Percentiles rank a stretch among this genome's conserved stretches.
Evolutionary conservation across 1,140 invertebrate species (phyloP).

Genomic region (Achatina immaculata): DNA sequence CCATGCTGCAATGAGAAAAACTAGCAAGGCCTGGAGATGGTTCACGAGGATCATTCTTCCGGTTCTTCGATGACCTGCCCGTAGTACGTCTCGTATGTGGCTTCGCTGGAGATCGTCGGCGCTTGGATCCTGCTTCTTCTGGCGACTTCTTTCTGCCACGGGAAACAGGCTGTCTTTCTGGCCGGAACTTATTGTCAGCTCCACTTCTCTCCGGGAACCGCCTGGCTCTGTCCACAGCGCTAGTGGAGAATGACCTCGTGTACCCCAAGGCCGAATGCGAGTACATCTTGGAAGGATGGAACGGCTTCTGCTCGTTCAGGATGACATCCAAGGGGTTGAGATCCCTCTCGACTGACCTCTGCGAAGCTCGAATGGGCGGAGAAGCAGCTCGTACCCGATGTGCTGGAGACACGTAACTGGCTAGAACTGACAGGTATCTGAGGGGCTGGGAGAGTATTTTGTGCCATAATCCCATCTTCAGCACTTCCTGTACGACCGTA

Average conservation of each 20-base stretch:
- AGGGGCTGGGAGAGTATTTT: background rate
- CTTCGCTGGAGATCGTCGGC: background rate
- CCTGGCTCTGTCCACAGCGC: background rate
- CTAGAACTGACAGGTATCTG: background rate
- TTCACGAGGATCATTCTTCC: background rate
- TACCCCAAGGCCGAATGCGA: background rate
- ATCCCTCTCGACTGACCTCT: background rate
- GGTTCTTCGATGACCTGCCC: background rate
- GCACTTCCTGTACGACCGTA: background rate
- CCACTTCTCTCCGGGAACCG: background rate
- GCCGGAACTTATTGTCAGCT: background rate
- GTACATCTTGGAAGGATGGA: background rate
- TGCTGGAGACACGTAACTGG: background rate
- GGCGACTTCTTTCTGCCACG: background rate
- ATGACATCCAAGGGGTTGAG: background rate
- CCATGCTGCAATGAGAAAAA: background rate
- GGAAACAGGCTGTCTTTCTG: background rate
- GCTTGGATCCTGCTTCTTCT: background rate
- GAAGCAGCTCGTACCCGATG: background rate
- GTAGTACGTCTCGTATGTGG: background rate
- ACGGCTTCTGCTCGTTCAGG: constrained; percentile 7
- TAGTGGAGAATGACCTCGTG: background rate
- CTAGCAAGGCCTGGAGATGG: background rate
- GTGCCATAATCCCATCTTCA: background rate
- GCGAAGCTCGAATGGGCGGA: background rate